Percentiles rank a stretch among this genome's conserved stretches.
Evolutionary conservation across 2,113 vertebrate species (phyloP).

Genomic region (Astatotilapia flaviijosephi): DNA sequence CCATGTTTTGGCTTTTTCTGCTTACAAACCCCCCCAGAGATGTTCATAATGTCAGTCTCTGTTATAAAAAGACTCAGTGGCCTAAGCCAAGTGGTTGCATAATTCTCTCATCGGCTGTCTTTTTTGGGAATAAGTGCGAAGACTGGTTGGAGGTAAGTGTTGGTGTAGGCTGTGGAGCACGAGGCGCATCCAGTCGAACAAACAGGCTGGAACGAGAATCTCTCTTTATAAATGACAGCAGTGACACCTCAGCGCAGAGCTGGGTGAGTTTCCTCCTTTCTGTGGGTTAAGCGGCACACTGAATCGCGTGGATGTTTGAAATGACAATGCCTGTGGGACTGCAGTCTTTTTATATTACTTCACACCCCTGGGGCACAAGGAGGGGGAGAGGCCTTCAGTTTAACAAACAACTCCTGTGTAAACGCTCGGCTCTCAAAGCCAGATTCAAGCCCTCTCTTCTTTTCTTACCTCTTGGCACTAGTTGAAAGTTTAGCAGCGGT

Average conservation of each 20-base stretch:
- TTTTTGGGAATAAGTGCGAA: neutral
- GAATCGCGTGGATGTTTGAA: constrained; percentile 31
- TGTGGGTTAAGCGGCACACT: constrained; percentile 14
- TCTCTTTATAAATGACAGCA: neutral
- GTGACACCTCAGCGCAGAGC: neutral
- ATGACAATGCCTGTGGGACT: constrained; percentile 32
- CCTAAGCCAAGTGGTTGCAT: constrained; percentile 44
- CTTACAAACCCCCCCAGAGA: neutral
- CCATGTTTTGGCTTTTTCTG: neutral
- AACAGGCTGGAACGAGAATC: neutral
- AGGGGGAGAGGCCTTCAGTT: neutral
- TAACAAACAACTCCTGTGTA: constrained; percentile 40
- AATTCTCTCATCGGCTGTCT: constrained; percentile 31
- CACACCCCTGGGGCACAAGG: constrained; percentile 9
- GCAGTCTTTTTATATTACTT: constrained; percentile 27
- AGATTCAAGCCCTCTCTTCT: neutral
- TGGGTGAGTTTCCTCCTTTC: neutral
- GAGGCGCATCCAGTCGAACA: neutral
- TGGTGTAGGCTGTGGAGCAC: neutral
- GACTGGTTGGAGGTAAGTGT: neutral
- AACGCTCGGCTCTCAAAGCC: neutral
- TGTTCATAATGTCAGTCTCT: neutral
- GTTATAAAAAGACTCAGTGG: constrained; percentile 18
- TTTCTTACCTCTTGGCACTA: constrained; percentile 93
- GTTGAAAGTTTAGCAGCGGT: constrained; percentile 98